Evolutionary conservation across 35 echinoderm and acorn worm species (phyloP), one percentile per base, ranked within the genome.

Genomic region (Anneissia japonica): DNA sequence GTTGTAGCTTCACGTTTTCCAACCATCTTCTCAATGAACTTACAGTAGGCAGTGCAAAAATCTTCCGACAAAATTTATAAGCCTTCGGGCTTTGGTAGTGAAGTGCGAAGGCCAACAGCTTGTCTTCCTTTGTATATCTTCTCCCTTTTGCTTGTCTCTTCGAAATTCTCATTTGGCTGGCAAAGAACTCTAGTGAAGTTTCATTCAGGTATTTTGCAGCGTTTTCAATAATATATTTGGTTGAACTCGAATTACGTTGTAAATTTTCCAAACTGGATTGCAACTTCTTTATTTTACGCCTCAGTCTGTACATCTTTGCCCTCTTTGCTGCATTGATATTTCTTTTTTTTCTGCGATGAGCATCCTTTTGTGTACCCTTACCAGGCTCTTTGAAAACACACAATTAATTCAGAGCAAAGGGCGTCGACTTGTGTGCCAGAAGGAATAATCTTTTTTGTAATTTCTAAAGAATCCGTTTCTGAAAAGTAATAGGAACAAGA

Each of bases 81-180:
- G 72, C 83, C 19, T 23, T 74, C 13, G 72, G 7, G 21, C 83
- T 75, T 40, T 85, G 72, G 38, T 56, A 84, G 82, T 84, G 82
- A 10, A 84, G 35, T 23, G 82, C 84, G 37, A 76, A 64, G 28
- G 82, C 38, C 9, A 84, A 32, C 19, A 32, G 82, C 35, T 43
- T 56, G 30, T 45, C 82, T 35, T 84, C 35, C 38, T 64, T 16
- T 29, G 30, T 77, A 78, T 84, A 91, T 30, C 90, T 82, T 46
- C 90, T 80, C 31, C 79, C 79, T 30, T 55, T 88, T 34, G 78
- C 11, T 31, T 33, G 12, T 34, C 30, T 26, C 35, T 64, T 64
- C 9, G 39, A 38, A 11, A 64, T 84, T 84, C 46, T 29, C 26
- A 84, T 38, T 46, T 84, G 82, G 23, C 82, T 31, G 21, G 82